phyloP scores from a whole-genome alignment of 2,797 vertebrate species.

The Falco concolor region DNA sequence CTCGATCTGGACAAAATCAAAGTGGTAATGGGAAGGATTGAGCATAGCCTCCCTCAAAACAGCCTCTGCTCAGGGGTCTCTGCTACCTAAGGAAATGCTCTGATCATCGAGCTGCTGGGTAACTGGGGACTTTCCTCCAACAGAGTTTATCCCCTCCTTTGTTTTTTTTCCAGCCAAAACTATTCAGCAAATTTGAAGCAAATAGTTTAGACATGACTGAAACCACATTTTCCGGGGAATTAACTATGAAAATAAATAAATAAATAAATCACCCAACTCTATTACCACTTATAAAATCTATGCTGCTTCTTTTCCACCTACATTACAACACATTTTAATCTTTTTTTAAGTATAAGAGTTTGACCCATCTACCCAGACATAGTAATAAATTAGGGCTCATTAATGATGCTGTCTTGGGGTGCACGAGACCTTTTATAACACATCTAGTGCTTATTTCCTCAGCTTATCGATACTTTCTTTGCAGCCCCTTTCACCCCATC shows the following conservation, averaged over 20 bases:
- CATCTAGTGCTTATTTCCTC: background rate
- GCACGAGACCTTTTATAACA: background rate
- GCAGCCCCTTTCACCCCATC: background rate
- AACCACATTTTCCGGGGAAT: background rate
- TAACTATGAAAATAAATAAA: slow-evolving; percentile 8
- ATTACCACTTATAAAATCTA: background rate
- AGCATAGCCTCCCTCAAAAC: background rate
- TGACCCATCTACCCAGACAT: background rate
- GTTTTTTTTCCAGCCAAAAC: background rate
- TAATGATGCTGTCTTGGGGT: background rate
- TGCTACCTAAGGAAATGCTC: background rate
- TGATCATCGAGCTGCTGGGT: background rate
- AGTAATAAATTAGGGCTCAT: background rate
- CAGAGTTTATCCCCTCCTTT: background rate
- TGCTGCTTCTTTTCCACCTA: background rate
- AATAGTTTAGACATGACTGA: slow-evolving; percentile 41
- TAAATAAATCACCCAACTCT: background rate
- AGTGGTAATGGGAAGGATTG: background rate
- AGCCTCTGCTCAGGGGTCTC: background rate
- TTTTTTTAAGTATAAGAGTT: background rate
- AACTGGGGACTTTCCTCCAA: background rate
- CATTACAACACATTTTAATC: background rate
- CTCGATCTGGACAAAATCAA: background rate
- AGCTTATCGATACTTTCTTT: background rate
- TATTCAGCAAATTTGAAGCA: slow-evolving; percentile 33